phyloP scores from a whole-genome alignment of 1,140 invertebrate genomes.

The Formica selysi region DNA sequence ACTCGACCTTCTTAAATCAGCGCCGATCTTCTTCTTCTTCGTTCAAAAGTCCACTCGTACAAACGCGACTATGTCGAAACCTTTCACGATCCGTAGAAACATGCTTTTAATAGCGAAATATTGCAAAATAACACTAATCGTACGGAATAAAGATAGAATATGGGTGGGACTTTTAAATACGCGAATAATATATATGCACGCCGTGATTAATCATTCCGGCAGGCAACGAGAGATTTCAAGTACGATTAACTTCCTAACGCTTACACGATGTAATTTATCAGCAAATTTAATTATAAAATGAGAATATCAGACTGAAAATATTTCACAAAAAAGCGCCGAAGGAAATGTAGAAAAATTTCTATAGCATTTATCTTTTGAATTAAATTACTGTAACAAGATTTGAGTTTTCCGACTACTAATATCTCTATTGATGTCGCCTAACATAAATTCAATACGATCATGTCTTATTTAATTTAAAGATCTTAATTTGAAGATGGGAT shows the following conservation, averaged over 20 bases:
- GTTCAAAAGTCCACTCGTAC: constrained; percentile 10
- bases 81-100: constrained; percentile 31
- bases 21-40: constrained; percentile 24
- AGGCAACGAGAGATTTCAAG: constrained; percentile 19
- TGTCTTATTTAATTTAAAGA: constrained; percentile 12
- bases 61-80: constrained; percentile 33
- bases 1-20: constrained; percentile 37
- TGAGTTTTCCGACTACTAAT: background rate
- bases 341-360: background rate
- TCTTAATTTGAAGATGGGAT: background rate
- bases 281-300: constrained; percentile 27
- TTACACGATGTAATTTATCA: constrained; percentile 7
- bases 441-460: background rate
- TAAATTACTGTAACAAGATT: background rate
- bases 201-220: constrained; percentile 8
- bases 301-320: background rate
- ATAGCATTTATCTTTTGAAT: constrained; percentile 19
- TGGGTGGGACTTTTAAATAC: constrained; percentile 33
- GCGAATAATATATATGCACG: constrained; percentile 9
- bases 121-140: constrained; percentile 33
- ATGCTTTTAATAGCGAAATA: constrained; percentile 37
- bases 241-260: constrained; percentile 11
- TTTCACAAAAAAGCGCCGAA: background rate
- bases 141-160: constrained; percentile 11
- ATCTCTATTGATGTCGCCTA: constrained; percentile 9